Base-by-base conservation (phyloP, 2,797 vertebrate genomes). In the Holocentrus rufus region DNA sequence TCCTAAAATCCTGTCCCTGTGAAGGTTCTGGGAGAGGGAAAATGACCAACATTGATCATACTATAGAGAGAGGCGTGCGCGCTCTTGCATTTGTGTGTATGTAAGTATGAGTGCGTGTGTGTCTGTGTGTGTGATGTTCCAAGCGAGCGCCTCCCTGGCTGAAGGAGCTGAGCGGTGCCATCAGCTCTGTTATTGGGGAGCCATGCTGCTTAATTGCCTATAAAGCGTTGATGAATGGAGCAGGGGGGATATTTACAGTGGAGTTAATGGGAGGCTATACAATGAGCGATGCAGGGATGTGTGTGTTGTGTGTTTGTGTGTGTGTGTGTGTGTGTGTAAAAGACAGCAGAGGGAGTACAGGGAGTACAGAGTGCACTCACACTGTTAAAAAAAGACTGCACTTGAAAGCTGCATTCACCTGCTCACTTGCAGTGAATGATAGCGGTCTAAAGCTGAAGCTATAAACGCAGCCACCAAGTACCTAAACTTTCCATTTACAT, bases 221-320 rank as follows among this genome's bases (percentile, higher is more conserved):
- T 90, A 89, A 91, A 89, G 86, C 77, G 76, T 80, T 90, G 89
- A 91, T 90, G 83, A 89, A 91, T 79, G 79, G 76, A 87, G 79
- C 64, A 59, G 69, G 23, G 71, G 69, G 83, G 75, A 72, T 84
- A 84, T 91, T 86, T 90, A 89, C 85, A 80, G 75, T 42, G 66
- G 57, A 72, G 76, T 65, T 87, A 86, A 88, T 83, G 80, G 65
- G 82, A 74, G 63, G 60, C 68, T 82, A 63, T 34, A 70, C 39
- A 58, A 10, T 46, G 55, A 36, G 25, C 27, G 11, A 31, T 15
- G 44, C n/a, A 10, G n/a, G 3, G 18, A 47, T 42, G 53, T 62
- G 47, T 80, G 44, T 36, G 13, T 34, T 69, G 61, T 58, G 61
- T 77, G 60, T 46, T 46, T 77, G 62, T 7, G 5, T 63, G 69